These are phyloP conservation scores for Stercorarius parasiticus DNA, from an alignment of 2,113 vertebrate species.

Conservation along the genomic window DNA sequence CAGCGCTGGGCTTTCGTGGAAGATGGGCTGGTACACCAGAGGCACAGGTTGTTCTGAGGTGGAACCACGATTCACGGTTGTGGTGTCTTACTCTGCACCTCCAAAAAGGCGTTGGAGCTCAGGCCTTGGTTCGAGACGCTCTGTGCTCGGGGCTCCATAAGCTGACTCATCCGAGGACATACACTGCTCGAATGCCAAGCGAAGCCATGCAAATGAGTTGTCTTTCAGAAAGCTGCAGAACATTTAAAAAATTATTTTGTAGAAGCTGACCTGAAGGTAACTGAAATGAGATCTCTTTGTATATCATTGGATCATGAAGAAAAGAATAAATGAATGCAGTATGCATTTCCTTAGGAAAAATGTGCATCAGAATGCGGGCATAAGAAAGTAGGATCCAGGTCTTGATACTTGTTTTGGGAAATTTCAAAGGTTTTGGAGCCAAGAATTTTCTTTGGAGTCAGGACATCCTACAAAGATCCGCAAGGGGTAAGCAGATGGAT, in stretches of 20 bases:
- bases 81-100: not conserved
- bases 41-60: not conserved
- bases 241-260: not conserved
- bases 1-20: not conserved
- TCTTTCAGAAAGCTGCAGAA: not conserved
- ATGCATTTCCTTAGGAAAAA: not conserved
- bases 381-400: not conserved
- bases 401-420: not conserved
- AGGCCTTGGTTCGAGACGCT: not conserved
- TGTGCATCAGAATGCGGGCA: not conserved
- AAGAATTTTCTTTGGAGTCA: slow-evolving; percentile 33
- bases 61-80: not conserved
- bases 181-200: not conserved
- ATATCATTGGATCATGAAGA: not conserved
- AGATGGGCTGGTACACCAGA: not conserved
- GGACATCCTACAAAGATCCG: slow-evolving; percentile 7
- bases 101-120: not conserved
- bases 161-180: not conserved
- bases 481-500: slow-evolving; percentile 36
- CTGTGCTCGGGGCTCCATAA: not conserved
- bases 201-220: not conserved
- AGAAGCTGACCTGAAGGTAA: not conserved
- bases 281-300: not conserved
- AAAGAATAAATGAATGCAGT: not conserved
- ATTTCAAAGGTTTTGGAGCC: not conserved